Evolutionary conservation across 2,888 invertebrate genomes (phyloP), one percentile per base, ranked within the genome.

Genomic region (Philereme vetulata): DNA sequence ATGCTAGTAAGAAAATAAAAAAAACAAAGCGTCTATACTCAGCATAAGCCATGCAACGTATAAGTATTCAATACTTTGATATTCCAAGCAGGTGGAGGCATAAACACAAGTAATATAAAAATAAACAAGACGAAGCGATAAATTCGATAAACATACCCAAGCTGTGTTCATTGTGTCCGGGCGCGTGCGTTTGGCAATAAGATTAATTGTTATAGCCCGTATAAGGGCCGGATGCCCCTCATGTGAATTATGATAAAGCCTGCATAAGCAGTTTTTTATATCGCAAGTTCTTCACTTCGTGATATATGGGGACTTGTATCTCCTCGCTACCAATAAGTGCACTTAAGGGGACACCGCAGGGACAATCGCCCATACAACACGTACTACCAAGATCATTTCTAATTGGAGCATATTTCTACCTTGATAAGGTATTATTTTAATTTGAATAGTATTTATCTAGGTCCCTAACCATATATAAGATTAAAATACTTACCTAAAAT

Each of bases 191-290:
- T 80, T 81, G 78, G 72, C 78, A 81, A 80, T 78, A 81, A 84
- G 84, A 88, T 86, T 82, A 82, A 88, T 86, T 80, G 80, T 78
- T 74, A 69, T 66, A 72, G 64, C 61, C 76, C 78, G 72, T 75
- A 78, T 75, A 76, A 70, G 77, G 72, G 74, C 74, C 72, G 71
- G 60, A 72, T 76, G 74, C 70, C 76, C 75, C 72, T 72, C 68
- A 64, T 64, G 68, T 83, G 76, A 84, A 76, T 82, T 82, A 85
- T 82, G 77, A 81, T 50, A 54, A 54, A 62, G 72, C 72, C 72
- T 78, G 77, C 77, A 74, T 68, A 75, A 72, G 75, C 74, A 74
- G 75, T 77, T 77, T 80, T 71, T 77, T 72, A 72, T 65, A 61
- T 69, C 68, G 63, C 66, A 69, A 65, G 61, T 75, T 75, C 64